phyloP scores from a whole-genome alignment of 1,140 invertebrate genomes.

The Drosophila chauvacae region DNA sequence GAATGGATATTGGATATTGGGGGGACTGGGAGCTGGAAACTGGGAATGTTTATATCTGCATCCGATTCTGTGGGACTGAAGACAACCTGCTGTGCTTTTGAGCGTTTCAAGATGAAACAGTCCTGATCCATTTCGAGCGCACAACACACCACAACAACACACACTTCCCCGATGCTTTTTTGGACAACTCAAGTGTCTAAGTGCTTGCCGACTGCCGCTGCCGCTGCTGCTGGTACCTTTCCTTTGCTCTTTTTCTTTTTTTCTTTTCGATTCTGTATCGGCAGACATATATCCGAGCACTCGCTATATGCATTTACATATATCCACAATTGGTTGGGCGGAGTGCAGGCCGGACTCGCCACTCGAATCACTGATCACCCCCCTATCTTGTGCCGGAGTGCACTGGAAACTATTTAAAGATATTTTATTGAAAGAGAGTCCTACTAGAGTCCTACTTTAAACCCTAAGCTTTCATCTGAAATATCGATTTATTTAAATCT shows the following conservation, averaged over 20 bases:
- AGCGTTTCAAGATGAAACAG: conserved; percentile 72
- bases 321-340: conserved; percentile 9
- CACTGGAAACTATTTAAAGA: conserved; percentile 26
- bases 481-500: background rate
- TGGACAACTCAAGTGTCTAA: conserved; percentile 81
- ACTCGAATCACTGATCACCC: conserved; percentile 50
- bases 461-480: background rate
- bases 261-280: conserved; percentile 31
- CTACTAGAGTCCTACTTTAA: background rate
- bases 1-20: conserved; percentile 8
- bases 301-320: conserved; percentile 33
- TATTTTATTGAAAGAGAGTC: background rate
- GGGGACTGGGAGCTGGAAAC: conserved; percentile 4
- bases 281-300: conserved; percentile 61
- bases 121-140: conserved; percentile 66
- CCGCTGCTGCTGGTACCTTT: conserved; percentile 1
- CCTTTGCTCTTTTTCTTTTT: conserved; percentile 11
- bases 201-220: conserved; percentile 56
- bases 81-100: conserved; percentile 80
- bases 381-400: conserved; percentile 33
- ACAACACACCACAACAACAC: conserved; percentile 22
- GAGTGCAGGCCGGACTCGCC: conserved; percentile 39
- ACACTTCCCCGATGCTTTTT: conserved; percentile 31
- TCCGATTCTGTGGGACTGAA: conserved; percentile 56
- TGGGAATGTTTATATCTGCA: conserved; percentile 72